Percentiles rank a stretch among this genome's conserved stretches.
Conservation (phyloP, 2,888 invertebrate genomes). For the Orthosia cruda region DNA sequence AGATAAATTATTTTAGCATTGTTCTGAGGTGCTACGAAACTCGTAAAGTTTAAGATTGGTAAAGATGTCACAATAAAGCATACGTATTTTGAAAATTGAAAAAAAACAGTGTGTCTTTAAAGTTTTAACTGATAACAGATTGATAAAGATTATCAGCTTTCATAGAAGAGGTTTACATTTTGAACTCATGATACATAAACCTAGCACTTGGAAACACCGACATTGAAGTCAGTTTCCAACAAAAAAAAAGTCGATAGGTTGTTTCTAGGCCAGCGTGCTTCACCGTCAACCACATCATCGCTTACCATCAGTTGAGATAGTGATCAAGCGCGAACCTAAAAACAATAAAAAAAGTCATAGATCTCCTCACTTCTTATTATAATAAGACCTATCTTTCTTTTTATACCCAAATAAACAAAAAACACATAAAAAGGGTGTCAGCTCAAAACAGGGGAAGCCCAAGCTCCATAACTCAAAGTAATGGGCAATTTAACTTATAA, state of each 20-base stretch:
- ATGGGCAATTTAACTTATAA: slow-evolving; percentile 82
- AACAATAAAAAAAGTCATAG: too few relatives aligned
- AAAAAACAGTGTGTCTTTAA: background rate
- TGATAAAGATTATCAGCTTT: background rate
- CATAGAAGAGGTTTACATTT: background rate
- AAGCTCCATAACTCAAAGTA: slow-evolving; percentile 71
- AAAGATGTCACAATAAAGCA: background rate
- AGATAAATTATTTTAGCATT: background rate
- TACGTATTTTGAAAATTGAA: too few relatives aligned
- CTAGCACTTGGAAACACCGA: too few relatives aligned
- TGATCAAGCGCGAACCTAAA: too few relatives aligned
- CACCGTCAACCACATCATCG: too few relatives aligned
- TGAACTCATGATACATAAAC: background rate
- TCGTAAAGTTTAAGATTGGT: slow-evolving; percentile 1
- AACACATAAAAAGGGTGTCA: slow-evolving; percentile 3
- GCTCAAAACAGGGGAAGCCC: slow-evolving; percentile 33
- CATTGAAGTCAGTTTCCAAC: too few relatives aligned
- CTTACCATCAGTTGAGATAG: too few relatives aligned
- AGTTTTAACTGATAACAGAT: too few relatives aligned
- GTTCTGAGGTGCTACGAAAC: background rate
- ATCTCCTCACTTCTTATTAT: background rate
- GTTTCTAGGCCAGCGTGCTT: too few relatives aligned
- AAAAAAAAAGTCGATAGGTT: too few relatives aligned
- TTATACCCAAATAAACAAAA: background rate
- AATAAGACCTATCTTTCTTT: too few relatives aligned